Base-by-base conservation (phyloP, 2,888 invertebrate genomes). In the Tenthredo distinguenda region DNA sequence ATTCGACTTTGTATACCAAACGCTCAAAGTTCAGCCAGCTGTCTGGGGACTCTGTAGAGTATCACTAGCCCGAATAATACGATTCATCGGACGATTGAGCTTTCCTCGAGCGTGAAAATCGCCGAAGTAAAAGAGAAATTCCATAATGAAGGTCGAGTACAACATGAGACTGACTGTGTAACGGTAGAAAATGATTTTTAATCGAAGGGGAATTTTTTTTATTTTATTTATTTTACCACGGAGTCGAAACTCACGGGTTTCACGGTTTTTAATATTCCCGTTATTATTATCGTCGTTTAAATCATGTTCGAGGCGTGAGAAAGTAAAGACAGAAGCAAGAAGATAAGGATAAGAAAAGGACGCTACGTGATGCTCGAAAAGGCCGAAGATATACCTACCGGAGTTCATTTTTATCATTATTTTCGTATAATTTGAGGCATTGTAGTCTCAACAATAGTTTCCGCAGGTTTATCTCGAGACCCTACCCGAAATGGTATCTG, bases 121-220 rank as follows among this genome's bases (percentile, higher is more conserved):
- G 43, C 12, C 76, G 10, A 47, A 43, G 76, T 43, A 31, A 76
- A 76, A 76, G 76, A 47, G 76, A 47, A 76, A 76, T 47, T 76
- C 15, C 26, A 21, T 26, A 21, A 76, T 47, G 26, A 76, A 76
- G 76, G 76, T 76, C 71, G 37, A 71, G 37, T 18, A 34, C 37
- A 37, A 18, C 34, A 12, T 34, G 34, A 37, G 71, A n/a, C 71
- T 37, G 37, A 71, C 62, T 71, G 26, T 62, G 26, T 62, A 26
- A 10, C 26, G 12, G 26, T 62, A 62, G 21, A 26, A 62, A 62
- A 26, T 26, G 26, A 26, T 62, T 26, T 26, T 26, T 2, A 26
- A 62, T 62, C 15, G n/a, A 9, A 37, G 37, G 12, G 43, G 2
- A 15, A 15, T 47, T 47, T 47, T 47, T 47, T 47, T 21, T 37